Evolutionary conservation across 2,113 vertebrate species (phyloP), one percentile per base, ranked within the genome.

Genomic region (Lycaon pictus): DNA sequence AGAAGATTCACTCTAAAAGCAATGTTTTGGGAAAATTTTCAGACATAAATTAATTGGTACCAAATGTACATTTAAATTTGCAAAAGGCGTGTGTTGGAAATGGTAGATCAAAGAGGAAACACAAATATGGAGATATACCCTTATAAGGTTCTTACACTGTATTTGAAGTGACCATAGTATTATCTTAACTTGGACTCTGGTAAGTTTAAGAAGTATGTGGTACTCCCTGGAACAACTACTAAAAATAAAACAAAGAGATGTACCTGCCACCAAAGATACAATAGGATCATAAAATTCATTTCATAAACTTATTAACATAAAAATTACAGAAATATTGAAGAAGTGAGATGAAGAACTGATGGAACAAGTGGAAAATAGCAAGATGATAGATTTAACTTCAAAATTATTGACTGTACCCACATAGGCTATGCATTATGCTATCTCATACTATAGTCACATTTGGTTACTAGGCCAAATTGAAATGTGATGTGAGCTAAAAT

Each of bases 401-500:
- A 25, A 8, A 35, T 43, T 29, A 60, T 29, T 79, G 29, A 79
- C 29, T 90, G 32, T 63, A 65, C 25, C n/a, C 7, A 25, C 48
- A 35, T 7, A 72, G 55, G n/a, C 74, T 27, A 55, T 81, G 53
- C 43, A 56, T 29, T 35, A 5, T 63, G 12, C 12, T 69, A 11
- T 48, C 27, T 1, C 23, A 29, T 32, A 92, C 15, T 48, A 5
- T 7, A 62, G 4, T 82, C 80, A 48, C 10, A 90, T 86, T 86
- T 94, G 85, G 3, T 37, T 86, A 56, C 20, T 76, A 67, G 27
- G 10, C 17, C 32, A 76, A 93, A 37, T 1, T 67, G 74, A 95
- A 87, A 89, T 60, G 20, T 82, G n/a, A 76, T 25, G 9, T 80
- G 81, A 90, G 20, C 37, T 86, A 94, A 87, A 88, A 76, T 29